A percentile compares a stretch with the other conserved stretches of the same genome.
phyloP scores from a whole-genome alignment of 2,888 invertebrate genomes.

The Parnassius mnemosyne region DNA sequence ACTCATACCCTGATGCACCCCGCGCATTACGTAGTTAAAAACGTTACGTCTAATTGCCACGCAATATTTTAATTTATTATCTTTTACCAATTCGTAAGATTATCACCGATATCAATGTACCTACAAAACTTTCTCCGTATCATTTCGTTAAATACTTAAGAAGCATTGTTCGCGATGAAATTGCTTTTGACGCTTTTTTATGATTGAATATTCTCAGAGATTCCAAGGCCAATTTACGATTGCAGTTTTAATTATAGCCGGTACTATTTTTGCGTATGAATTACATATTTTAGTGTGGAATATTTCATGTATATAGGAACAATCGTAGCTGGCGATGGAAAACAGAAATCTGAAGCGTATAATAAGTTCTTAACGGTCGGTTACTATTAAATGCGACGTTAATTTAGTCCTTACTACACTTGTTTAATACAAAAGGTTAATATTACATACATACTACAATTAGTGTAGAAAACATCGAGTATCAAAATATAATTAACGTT shows the following conservation, averaged over 20 bases:
- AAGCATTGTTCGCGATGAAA: constrained; percentile 17
- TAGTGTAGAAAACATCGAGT: constrained; percentile 78
- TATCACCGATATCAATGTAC: constrained; percentile 58
- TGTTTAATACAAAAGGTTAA: constrained; percentile 64
- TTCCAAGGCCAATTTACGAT: constrained; percentile 5
- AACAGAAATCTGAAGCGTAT: constrained; percentile 30
- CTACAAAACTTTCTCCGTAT: constrained; percentile 26
- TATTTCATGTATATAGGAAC: background rate
- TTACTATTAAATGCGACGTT: constrained; percentile 63
- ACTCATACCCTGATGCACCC: constrained; percentile 81
- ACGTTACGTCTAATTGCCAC: constrained; percentile 70
- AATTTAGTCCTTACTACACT: constrained; percentile 57
- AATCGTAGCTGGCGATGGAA: constrained; percentile 10
- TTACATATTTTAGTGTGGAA: constrained; percentile 17
- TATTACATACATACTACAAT: constrained; percentile 54
- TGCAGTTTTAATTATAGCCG: constrained; percentile 3
- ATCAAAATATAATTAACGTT: constrained; percentile 79
- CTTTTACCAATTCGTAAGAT: constrained; percentile 75
- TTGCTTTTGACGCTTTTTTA: constrained; percentile 10
- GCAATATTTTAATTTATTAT: constrained; percentile 75
- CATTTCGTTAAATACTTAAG: constrained; percentile 24
- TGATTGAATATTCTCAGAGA: constrained; percentile 5
- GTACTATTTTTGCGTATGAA: constrained; percentile 49
- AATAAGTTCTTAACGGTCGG: constrained; percentile 40
- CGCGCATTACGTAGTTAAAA: constrained; percentile 70